phyloP scores from a whole-genome alignment of 2,797 vertebrate species.

The Anabas testudineus region DNA sequence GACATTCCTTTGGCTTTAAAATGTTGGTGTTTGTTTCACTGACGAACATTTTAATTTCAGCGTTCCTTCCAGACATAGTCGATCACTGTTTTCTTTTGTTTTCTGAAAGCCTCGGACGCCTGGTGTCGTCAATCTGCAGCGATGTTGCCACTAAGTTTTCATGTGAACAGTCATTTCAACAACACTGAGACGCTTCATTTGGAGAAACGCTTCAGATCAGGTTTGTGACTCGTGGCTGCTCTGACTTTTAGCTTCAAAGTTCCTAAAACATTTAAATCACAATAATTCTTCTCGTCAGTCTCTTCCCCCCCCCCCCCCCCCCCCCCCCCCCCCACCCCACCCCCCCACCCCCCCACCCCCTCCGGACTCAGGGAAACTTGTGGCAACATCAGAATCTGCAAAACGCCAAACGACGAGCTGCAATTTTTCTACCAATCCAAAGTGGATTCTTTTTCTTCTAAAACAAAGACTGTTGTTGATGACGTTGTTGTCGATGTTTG shows the following conservation, averaged over 20 bases:
- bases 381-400: conserved; percentile 1
- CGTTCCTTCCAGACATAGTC: conserved; percentile 7
- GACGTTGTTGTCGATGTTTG: conserved; percentile 16
- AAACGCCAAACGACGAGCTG: background rate
- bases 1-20: conserved; percentile 40
- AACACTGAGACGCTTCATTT: no score
- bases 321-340: no score
- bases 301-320: no score
- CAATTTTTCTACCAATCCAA: conserved; percentile 9
- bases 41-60: background rate
- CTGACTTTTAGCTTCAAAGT: no score
- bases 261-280: no score
- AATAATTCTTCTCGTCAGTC: no score
- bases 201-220: no score
- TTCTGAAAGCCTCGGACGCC: background rate
- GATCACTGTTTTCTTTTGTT: background rate
- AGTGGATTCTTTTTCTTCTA: conserved; percentile 19
- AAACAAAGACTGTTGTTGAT: conserved; percentile 51
- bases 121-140: background rate
- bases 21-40: background rate
- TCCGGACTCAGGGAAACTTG: no score
- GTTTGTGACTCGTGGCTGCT: no score
- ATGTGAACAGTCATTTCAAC: no score
- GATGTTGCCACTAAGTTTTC: conserved; percentile 22
- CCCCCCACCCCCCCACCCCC: no score